Percentiles rank a stretch among this genome's conserved stretches.
phyloP scores from a whole-genome alignment of 2,113 vertebrate genomes.

The Neoarius graeffei region DNA sequence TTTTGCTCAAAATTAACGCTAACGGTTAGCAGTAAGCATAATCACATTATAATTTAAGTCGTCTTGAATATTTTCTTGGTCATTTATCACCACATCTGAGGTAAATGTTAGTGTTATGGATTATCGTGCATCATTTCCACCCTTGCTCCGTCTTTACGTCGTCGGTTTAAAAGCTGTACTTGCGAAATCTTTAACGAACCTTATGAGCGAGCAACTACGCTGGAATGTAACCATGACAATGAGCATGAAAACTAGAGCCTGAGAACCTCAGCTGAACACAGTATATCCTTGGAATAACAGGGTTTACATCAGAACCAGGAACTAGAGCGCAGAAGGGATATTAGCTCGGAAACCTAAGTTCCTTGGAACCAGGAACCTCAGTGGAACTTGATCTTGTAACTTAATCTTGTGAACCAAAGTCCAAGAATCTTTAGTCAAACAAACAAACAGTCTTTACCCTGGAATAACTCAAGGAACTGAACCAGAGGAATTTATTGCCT shows the following conservation, averaged over 20 bases:
- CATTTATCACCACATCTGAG: background rate
- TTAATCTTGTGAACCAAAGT: background rate
- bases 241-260: background rate
- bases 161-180: background rate
- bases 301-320: background rate
- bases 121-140: background rate
- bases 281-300: background rate
- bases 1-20: too few species aligned
- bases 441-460: background rate
- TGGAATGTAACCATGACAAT: background rate
- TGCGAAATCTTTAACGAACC: background rate
- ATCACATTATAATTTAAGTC: background rate
- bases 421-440: background rate
- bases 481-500: background rate
- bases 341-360: too few species aligned
- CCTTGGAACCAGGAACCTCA: background rate
- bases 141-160: background rate
- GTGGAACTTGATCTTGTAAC: background rate
- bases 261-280: background rate
- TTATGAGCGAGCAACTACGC: background rate
- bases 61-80: too few species aligned
- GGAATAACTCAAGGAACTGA: background rate
- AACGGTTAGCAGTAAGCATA: background rate
- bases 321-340: background rate
- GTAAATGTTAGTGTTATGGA: background rate